Evolutionary conservation across 2,888 invertebrate species (phyloP).

Genomic region (Cheilosia vernalis): DNA sequence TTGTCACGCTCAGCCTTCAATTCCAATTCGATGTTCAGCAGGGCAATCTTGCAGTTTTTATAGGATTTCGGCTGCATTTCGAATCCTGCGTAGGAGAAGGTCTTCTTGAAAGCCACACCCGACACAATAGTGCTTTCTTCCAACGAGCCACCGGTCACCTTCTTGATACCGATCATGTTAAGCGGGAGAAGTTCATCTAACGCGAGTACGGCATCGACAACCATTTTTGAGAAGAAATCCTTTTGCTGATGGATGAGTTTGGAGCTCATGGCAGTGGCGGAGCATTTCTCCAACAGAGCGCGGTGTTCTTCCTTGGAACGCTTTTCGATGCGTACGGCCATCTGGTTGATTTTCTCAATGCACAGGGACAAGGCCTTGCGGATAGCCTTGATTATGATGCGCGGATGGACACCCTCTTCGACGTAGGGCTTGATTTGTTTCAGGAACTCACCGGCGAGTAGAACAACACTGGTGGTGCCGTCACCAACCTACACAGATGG

Average conservation of each 20-base stretch:
- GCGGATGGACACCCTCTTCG: slow-evolving; percentile 97
- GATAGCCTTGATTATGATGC: slow-evolving; percentile 95
- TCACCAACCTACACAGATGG: slow-evolving; percentile 91
- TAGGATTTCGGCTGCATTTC: slow-evolving; percentile 99
- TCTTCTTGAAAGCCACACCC: slow-evolving; percentile 99
- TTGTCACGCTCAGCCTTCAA: slow-evolving; percentile 99
- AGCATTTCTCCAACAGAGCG: slow-evolving; percentile 91
- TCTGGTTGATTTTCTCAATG: slow-evolving; percentile 91
- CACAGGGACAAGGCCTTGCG: slow-evolving; percentile 93
- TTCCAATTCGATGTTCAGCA: slow-evolving; percentile 98
- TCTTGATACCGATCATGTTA: slow-evolving; percentile 99
- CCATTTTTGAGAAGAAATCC: slow-evolving; percentile 97
- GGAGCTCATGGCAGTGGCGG: slow-evolving; percentile 97
- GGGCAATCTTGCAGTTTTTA: slow-evolving; percentile 94
- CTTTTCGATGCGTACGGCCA: slow-evolving; percentile 91
- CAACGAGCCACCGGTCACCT: slow-evolving; percentile 91
- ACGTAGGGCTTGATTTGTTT: slow-evolving; percentile 97
- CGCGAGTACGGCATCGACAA: slow-evolving; percentile 97
- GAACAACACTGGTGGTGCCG: slow-evolving; percentile 98
- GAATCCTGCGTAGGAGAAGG: slow-evolving; percentile 99
- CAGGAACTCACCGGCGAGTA: slow-evolving; percentile 97
- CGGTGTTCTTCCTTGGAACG: slow-evolving; percentile 85
- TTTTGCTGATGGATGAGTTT: slow-evolving; percentile 98
- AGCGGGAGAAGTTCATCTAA: slow-evolving; percentile 95
- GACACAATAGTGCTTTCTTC: slow-evolving; percentile 95